phyloP scores from a whole-genome alignment of 2,888 invertebrate genomes.

The Lochmaea crataegi region DNA sequence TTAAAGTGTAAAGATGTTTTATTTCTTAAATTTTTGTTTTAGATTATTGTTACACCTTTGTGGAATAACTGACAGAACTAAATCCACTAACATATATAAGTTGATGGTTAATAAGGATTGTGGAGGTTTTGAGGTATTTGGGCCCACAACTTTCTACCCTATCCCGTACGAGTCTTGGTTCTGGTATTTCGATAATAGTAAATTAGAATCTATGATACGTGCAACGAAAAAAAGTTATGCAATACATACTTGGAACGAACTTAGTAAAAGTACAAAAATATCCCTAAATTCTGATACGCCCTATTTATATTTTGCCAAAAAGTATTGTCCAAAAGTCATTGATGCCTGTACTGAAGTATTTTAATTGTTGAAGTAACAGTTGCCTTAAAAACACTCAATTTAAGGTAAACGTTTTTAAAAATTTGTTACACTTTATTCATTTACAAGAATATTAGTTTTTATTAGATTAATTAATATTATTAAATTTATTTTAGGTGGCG shows the following conservation, averaged over 20 bases:
- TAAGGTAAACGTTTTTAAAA: too few species aligned
- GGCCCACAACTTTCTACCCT: conserved; percentile 75
- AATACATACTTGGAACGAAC: conserved; percentile 72
- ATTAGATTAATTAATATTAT: too few species aligned
- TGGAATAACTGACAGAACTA: conserved; percentile 58
- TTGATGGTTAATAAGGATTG: conserved; percentile 71
- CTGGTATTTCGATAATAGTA: conserved; percentile 69
- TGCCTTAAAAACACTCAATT: background rate
- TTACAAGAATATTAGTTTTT: too few species aligned
- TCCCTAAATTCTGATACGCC: conserved; percentile 65
- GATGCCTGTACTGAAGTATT: conserved; percentile 55
- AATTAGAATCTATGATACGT: conserved; percentile 61
- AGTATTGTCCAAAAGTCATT: conserved; percentile 67
- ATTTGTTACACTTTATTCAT: too few species aligned
- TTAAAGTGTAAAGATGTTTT: too few species aligned
- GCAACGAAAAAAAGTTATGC: conserved; percentile 64
- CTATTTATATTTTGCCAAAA: conserved; percentile 66
- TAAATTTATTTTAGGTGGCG: too few species aligned
- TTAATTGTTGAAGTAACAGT: conserved; percentile 39
- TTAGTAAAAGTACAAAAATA: conserved; percentile 63
- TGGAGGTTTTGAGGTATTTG: conserved; percentile 73
- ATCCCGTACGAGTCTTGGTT: conserved; percentile 72
- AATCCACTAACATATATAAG: conserved; percentile 59
- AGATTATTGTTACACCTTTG: conserved; percentile 71
- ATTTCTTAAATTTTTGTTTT: conserved; percentile 56